These are phyloP conservation scores for Lasioglossum pauxillum DNA, from an alignment of 2,888 invertebrate genomes.

Conservation along the genomic window DNA sequence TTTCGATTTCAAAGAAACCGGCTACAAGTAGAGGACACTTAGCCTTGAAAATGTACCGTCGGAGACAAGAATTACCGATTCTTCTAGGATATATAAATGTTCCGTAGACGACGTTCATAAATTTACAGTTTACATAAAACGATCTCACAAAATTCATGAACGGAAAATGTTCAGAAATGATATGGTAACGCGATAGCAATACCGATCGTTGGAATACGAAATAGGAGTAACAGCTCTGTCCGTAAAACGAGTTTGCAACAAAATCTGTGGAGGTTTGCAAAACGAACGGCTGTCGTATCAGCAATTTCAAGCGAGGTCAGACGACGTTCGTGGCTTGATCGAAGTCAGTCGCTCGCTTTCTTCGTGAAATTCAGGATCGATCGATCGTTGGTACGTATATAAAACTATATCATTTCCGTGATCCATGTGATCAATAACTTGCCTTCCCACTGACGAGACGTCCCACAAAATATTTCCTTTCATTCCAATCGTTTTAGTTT, in stretches of 20 bases:
- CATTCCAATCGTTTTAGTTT: neutral
- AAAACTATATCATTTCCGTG: constrained; percentile 34
- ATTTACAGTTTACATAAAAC: neutral
- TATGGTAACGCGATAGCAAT: constrained; percentile 7
- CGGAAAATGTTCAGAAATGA: constrained; percentile 13
- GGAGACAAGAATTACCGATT: neutral
- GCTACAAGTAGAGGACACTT: neutral
- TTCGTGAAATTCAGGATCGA: constrained; percentile 57
- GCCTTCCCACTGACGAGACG: neutral
- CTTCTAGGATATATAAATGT: neutral
- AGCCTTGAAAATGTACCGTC: neutral
- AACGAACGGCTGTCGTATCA: constrained; percentile 76
- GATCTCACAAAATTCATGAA: neutral
- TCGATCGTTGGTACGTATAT: constrained; percentile 58
- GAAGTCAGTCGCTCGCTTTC: constrained; percentile 60
- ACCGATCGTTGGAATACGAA: constrained; percentile 52
- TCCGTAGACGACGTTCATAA: neutral
- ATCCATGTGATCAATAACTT: neutral
- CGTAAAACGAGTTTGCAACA: constrained; percentile 59
- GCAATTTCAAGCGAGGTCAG: constrained; percentile 71
- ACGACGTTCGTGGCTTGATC: constrained; percentile 59
- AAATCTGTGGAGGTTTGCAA: constrained; percentile 75
- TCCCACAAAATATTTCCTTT: neutral
- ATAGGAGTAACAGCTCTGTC: constrained; percentile 42
- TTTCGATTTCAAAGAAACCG: constrained; percentile 14